These are phyloP conservation scores for Mus minutoides DNA, from an alignment of 2,797 vertebrate species.

Conservation along the genomic window DNA sequence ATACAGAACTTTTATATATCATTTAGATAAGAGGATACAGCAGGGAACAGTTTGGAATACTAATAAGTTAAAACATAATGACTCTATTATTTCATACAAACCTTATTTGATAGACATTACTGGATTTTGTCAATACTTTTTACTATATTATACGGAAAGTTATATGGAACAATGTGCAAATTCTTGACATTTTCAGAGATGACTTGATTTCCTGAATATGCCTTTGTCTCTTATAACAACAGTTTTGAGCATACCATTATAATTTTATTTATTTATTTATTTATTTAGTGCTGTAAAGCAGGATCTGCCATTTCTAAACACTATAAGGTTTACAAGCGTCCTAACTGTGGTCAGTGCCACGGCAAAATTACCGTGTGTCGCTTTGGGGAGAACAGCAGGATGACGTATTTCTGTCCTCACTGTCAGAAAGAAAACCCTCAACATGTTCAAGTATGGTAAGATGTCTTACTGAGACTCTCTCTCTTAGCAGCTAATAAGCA, in stretches of 20 bases:
- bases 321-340: constrained; percentile 93
- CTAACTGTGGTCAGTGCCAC: constrained; percentile 90
- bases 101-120: constrained; percentile 50
- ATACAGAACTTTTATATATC: constrained; percentile 61
- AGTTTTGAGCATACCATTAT: background rate
- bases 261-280: background rate
- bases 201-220: constrained; percentile 11
- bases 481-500: background rate
- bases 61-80: constrained; percentile 60
- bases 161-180: background rate
- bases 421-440: constrained; percentile 93
- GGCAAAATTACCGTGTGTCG: constrained; percentile 92
- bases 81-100: constrained; percentile 55
- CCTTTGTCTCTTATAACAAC: background rate
- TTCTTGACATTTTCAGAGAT: constrained; percentile 49
- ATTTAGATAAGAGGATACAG: constrained; percentile 71
- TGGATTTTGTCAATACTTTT: constrained; percentile 47
- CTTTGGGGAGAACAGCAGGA: constrained; percentile 93
- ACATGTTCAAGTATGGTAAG: constrained; percentile 89
- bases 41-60: constrained; percentile 60
- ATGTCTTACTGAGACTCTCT: background rate
- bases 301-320: constrained; percentile 91
- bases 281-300: constrained; percentile 88
- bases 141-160: constrained; percentile 3
- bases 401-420: constrained; percentile 95